Base-by-base conservation (phyloP, 1,140 invertebrate genomes). In the Bicyclus anynana region DNA sequence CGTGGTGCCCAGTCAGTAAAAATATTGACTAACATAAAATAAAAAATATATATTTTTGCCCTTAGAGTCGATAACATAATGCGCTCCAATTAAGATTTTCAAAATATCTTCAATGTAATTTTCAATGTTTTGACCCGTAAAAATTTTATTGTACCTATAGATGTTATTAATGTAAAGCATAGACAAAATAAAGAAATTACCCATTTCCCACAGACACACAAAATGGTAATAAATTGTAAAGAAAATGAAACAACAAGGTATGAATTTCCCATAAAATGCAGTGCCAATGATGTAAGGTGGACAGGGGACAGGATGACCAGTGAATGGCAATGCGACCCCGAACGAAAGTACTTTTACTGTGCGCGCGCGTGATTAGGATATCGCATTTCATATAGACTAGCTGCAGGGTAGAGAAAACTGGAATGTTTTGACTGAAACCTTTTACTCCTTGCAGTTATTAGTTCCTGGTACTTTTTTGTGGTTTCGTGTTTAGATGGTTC, bases 331-430 rank as follows among this genome's bases (percentile, higher is more conserved):
- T 84, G 72, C 71, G 77, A 73, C 80, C 76, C 70, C 79, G 79
- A 84, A 86, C 72, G 83, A 86, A 86, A 86, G 83, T 79, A 84
- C 83, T 86, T 86, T 84, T 86, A 86, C 80, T 86, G 76, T 82
- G 78, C 74, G 68, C 59, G 71, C 59, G 57, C 83, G 83, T 86
- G 83, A 81, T 67, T 63, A 57, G 83, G 67, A 61, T 86, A 69
- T 52, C 59, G 20, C 40, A 44, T 44, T 18, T 18, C 40, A 18
- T 18, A 18, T 44, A 44, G 40, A 44, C 40, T 20, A 17, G 40
- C 40, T 44, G 10, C 6, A 0, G 18, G 0, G 2, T 44, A 44
- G 40, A 44, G 40, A 20, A 17, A 16, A 40, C 37, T 27, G 3
- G 3, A 10, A 29, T 29, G 27, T 29, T 29, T 29, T 29, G 27